Base-by-base conservation (phyloP, 2,888 invertebrate species). In the Acrobasis consociella region DNA sequence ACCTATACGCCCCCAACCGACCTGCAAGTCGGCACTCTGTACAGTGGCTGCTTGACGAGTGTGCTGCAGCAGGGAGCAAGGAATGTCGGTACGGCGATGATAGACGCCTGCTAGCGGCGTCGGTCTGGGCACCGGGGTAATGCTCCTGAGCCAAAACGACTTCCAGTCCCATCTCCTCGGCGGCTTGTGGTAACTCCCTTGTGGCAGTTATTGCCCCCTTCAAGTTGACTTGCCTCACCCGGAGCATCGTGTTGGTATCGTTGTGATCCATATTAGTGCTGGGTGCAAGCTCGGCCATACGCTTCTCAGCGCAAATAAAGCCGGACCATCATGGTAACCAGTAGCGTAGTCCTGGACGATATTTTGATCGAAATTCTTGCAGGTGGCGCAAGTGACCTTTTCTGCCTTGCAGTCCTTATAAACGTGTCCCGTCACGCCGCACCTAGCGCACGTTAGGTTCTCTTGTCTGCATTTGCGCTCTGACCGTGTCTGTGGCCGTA, bases 401-500 rank as follows among this genome's bases (percentile, higher is more conserved):
- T 42, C 11, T 0, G 42, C 3, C 11, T 42, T 42, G 11, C 77
- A 78, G 0, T 62, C 67, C 0, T 17, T 46, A 0, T 22, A 3
- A 0, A 51, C 37, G 49, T 77, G 77, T 0, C 76, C 76, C 0
- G 46, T 13, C 0, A 64, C 71, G 0, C 77, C 74, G 10, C 77
- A 78, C 0, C 62, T 65, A 0, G 70, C 70, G 17, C 77, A 78
- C 0, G 58, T 64, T 0, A 10, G 22, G 0, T 46, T 49, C 0
- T 46, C 39, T 0, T 71, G 63, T 2, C 69, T 9, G 53, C 76
- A 78, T 37, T 66, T 69, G 3, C 72, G 72, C 3, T 73, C 77
- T 0, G 76, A 76, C n/a, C n/a, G n/a, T n/a, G n/a, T n/a, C n/a
- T n/a, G 68, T 81, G 76, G 0, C 79, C 80, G 31, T 77, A 79